Conservation (phyloP, 2,888 invertebrate species). For the Sicus ferrugineus region DNA sequence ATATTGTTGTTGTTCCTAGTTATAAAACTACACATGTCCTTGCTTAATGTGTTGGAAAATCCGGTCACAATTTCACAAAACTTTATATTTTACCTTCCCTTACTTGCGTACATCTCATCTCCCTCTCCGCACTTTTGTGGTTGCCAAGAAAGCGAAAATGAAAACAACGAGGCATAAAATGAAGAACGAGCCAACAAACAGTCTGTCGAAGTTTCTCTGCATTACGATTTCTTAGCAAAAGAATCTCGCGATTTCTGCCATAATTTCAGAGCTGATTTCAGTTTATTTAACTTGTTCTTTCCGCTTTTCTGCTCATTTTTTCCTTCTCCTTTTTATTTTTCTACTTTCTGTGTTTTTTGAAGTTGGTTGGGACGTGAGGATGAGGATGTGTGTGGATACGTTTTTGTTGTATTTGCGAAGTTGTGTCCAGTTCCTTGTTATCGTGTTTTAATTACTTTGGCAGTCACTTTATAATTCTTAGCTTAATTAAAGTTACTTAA, state of each 20-base stretch:
- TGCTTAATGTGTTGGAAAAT: conserved; percentile 23
- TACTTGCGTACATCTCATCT: too few relatives aligned
- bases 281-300: conserved; percentile 3
- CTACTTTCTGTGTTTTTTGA: too few relatives aligned
- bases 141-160: background rate
- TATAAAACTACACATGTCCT: conserved; percentile 13
- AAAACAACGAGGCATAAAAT: background rate
- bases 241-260: conserved; percentile 7
- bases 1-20: conserved; percentile 4
- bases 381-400: too few relatives aligned
- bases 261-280: conserved; percentile 25
- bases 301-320: background rate
- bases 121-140: too few relatives aligned
- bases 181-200: background rate
- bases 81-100: background rate
- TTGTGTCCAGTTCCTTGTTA: too few relatives aligned
- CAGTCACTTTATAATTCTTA: too few relatives aligned
- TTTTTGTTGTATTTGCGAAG: too few relatives aligned
- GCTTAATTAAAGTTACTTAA: too few relatives aligned
- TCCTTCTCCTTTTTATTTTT: too few relatives aligned
- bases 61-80: conserved; percentile 6
- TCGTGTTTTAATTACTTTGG: too few relatives aligned
- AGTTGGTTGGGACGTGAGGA: too few relatives aligned
- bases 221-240: background rate
- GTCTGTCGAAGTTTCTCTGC: background rate